These are phyloP conservation scores for Clamator glandarius DNA, from an alignment of 2,797 vertebrate species.

Conservation along the genomic window DNA sequence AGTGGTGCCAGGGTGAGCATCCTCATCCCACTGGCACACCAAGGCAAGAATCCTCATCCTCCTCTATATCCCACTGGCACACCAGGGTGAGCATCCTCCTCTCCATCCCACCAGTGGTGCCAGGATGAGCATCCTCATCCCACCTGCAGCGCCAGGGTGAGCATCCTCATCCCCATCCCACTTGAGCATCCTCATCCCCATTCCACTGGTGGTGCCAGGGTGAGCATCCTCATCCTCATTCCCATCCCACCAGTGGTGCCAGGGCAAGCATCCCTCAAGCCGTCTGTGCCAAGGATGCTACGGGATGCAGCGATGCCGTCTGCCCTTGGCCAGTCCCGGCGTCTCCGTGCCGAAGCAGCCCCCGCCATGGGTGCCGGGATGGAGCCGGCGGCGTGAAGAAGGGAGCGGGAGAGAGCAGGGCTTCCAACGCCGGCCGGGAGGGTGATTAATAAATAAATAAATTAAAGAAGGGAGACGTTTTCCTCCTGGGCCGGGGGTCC, in stretches of 20 bases:
- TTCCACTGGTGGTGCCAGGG: too few relatives aligned
- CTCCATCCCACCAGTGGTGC: neutral
- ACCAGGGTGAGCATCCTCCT: neutral
- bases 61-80: too few relatives aligned
- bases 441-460: slow-evolving; percentile 67
- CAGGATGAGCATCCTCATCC: too few relatives aligned
- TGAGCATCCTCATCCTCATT: neutral
- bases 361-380: neutral
- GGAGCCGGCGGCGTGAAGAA: neutral
- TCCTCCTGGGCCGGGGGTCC: neutral
- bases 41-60: too few relatives aligned
- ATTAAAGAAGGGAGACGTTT: slow-evolving; percentile 45
- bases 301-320: neutral
- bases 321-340: neutral
- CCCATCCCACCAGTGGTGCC: neutral
- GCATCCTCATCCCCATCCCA: too few relatives aligned
- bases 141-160: too few relatives aligned
- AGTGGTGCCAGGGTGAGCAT: too few relatives aligned
- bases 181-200: too few relatives aligned
- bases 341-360: neutral
- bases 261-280: too few relatives aligned
- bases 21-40: too few relatives aligned
- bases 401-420: neutral
- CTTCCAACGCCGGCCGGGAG: neutral
- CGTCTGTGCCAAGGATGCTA: accelerated